phyloP scores from a whole-genome alignment of 2,797 vertebrate genomes.

The Oreochromis grahami region DNA sequence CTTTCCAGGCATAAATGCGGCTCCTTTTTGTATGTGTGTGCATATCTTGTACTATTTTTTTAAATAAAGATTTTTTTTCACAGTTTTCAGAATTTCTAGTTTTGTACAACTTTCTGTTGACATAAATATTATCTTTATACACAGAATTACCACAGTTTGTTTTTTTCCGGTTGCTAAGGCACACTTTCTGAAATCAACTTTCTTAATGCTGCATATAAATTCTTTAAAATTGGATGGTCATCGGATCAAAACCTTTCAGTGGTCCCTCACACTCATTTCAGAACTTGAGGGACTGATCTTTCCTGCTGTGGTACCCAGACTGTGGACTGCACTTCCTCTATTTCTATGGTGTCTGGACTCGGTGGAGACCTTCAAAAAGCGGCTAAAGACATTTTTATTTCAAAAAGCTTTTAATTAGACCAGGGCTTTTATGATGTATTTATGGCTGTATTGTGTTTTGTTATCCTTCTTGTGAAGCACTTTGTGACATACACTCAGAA shows the following conservation, averaged over 20 bases:
- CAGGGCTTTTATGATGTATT: fast-evolving
- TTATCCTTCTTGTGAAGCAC: neutral
- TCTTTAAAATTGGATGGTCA: neutral
- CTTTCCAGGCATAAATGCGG: neutral
- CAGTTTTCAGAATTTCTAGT: neutral
- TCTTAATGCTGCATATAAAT: neutral
- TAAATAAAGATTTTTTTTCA: neutral
- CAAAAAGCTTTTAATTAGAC: neutral
- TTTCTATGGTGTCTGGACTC: neutral
- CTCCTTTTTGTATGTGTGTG: neutral
- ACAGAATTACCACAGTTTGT: neutral
- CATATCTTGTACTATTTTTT: neutral
- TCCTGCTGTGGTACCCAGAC: neutral
- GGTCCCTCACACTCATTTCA: neutral
- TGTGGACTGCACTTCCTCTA: neutral
- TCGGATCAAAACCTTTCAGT: neutral
- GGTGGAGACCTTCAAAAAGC: neutral
- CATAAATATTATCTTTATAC: neutral
- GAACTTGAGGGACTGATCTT: neutral
- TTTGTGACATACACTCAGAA: neutral
- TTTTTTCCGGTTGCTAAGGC: neutral
- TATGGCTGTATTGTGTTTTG: neutral
- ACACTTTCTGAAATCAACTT: neutral
- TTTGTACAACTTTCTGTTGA: neutral
- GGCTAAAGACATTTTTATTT: neutral